These are phyloP conservation scores for Leptoclinus maculatus DNA, from an alignment of 2,797 vertebrate genomes.

Conservation along the genomic window DNA sequence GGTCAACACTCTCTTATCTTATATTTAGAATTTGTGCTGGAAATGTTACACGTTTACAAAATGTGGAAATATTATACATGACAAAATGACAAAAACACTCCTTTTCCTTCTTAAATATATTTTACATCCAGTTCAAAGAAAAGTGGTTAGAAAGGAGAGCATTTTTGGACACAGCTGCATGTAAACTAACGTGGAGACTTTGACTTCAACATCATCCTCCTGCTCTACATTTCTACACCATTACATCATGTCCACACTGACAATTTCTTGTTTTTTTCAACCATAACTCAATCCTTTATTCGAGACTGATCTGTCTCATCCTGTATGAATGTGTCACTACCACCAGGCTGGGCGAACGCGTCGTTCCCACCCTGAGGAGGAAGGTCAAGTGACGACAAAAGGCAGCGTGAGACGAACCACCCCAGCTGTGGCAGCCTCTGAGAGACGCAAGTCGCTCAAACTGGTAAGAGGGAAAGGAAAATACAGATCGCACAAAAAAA, in stretches of 20 bases:
- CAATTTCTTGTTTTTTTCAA: neutral
- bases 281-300: neutral
- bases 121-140: neutral
- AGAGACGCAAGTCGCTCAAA: slow-evolving; percentile 88
- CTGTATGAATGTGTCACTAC: neutral
- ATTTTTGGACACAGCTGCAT: neutral
- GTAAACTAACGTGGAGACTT: neutral
- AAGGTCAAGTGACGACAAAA: slow-evolving; percentile 65
- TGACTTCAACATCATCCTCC: neutral
- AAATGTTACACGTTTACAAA: neutral
- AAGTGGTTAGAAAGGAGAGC: neutral
- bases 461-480: slow-evolving; percentile 82
- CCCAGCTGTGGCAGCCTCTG: slow-evolving; percentile 84
- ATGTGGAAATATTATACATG: neutral
- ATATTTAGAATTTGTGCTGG: neutral
- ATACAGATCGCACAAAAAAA: neutral
- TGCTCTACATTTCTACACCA: neutral
- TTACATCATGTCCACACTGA: neutral
- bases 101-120: neutral
- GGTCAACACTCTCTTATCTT: neutral
- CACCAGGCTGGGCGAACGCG: slow-evolving; percentile 69
- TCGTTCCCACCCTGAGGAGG: slow-evolving; percentile 80
- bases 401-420: slow-evolving; percentile 65
- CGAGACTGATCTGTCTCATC: neutral
- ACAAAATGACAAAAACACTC: neutral